phyloP scores from a whole-genome alignment of 1,140 invertebrate species.

The Zophobas atratus region DNA sequence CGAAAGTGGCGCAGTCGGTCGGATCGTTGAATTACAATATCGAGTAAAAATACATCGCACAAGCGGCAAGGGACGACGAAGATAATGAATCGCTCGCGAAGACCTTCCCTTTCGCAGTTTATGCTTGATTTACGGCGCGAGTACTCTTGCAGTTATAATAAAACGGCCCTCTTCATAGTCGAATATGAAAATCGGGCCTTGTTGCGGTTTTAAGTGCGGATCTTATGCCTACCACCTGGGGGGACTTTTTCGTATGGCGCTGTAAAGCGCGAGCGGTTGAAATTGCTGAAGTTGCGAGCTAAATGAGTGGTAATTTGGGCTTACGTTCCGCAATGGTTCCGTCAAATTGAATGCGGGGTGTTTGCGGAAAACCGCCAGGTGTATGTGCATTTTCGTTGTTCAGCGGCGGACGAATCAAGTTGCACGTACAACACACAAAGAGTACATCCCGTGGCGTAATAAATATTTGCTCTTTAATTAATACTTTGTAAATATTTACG shows the following conservation, averaged over 20 bases:
- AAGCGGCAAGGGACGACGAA: slow-evolving; percentile 4
- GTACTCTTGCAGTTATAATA: slow-evolving; percentile 6
- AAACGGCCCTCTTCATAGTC: slow-evolving; percentile 20
- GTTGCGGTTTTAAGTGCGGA: slow-evolving; percentile 26
- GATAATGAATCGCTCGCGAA: slow-evolving; percentile 20
- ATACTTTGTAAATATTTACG: slow-evolving; percentile 40
- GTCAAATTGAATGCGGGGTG: slow-evolving; percentile 27
- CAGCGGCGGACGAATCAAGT: slow-evolving; percentile 8
- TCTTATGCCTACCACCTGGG: slow-evolving; percentile 18
- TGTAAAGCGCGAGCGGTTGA: slow-evolving; percentile 12
- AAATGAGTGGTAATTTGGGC: slow-evolving; percentile 38
- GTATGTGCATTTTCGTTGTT: slow-evolving; percentile 23
- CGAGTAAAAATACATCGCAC: slow-evolving; percentile 12
- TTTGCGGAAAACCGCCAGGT: slow-evolving; percentile 36
- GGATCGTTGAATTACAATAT: background rate
- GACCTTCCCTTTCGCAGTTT: slow-evolving; percentile 13
- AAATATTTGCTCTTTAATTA: slow-evolving; percentile 41
- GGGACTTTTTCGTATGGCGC: slow-evolving; percentile 20
- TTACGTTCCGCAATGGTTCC: slow-evolving; percentile 20
- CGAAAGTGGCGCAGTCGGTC: too few relatives aligned
- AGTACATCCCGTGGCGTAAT: slow-evolving; percentile 1
- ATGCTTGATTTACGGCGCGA: slow-evolving; percentile 12
- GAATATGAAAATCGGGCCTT: slow-evolving; percentile 34
- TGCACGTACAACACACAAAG: slow-evolving; percentile 4
- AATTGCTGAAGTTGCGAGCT: slow-evolving; percentile 31